Percentiles rank a stretch among this genome's conserved stretches.
Conservation (phyloP, 2,888 invertebrate species). For the Drosophila limbata region DNA sequence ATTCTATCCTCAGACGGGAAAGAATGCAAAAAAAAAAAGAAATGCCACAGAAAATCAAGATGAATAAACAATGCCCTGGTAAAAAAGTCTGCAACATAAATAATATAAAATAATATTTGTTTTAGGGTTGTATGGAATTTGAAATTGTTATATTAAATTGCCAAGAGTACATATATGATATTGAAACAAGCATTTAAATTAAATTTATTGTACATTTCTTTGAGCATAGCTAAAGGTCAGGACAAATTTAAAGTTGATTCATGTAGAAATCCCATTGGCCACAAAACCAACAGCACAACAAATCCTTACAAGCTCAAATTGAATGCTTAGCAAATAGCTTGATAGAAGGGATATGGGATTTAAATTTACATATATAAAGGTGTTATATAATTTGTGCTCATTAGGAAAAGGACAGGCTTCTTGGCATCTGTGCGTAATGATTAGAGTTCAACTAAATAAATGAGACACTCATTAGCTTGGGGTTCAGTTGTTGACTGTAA, state of each 20-base stretch:
- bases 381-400: constrained; percentile 29
- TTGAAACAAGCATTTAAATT: constrained; percentile 6
- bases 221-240: constrained; percentile 8
- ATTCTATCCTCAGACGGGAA: constrained; percentile 1
- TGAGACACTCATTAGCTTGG: constrained; percentile 20
- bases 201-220: constrained; percentile 1
- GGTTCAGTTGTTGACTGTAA: constrained; percentile 10
- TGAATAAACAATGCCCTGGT: constrained; percentile 9
- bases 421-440: constrained; percentile 26
- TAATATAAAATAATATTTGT: constrained; percentile 19
- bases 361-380: constrained; percentile 12
- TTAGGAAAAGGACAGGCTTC: constrained; percentile 10
- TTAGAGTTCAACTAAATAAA: constrained; percentile 15
- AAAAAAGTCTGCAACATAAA: constrained; percentile 11
- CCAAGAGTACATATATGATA: background rate
- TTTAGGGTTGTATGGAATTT: constrained; percentile 14
- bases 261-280: background rate
- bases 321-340: constrained; percentile 5
- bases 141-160: background rate
- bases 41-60: constrained; percentile 9
- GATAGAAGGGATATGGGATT: constrained; percentile 17
- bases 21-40: constrained; percentile 8
- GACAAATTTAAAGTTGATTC: constrained; percentile 3
- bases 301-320: background rate
- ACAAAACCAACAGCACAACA: background rate